Conservation (phyloP, 1,140 invertebrate genomes). For the Penaeus indicus region DNA sequence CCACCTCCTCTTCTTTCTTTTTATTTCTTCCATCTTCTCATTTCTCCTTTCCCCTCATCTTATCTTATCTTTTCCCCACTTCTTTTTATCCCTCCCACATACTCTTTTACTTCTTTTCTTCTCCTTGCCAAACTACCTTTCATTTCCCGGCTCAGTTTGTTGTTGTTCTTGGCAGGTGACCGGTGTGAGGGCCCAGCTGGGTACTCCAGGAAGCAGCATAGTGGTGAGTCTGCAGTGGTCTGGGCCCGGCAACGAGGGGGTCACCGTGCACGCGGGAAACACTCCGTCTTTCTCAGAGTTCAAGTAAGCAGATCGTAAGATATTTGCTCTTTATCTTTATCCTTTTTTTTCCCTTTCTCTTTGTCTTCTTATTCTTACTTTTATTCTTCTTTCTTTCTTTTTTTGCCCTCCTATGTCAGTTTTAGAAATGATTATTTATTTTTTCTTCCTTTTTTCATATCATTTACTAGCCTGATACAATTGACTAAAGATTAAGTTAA, state of each 20-base stretch:
- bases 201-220: constrained; percentile 20
- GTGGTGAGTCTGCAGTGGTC: constrained; percentile 51
- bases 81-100: too few relatives aligned
- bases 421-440: neutral
- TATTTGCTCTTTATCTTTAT: neutral
- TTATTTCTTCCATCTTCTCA: too few relatives aligned
- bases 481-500: too few relatives aligned
- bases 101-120: neutral
- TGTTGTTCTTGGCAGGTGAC: constrained; percentile 19
- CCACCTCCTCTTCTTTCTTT: too few relatives aligned
- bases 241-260: constrained; percentile 68
- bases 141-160: neutral
- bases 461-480: neutral
- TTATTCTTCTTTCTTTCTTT: too few relatives aligned
- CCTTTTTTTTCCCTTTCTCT: too few relatives aligned
- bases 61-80: too few relatives aligned
- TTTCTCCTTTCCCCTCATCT: too few relatives aligned
- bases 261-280: constrained; percentile 58
- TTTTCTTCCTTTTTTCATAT: neutral
- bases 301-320: constrained; percentile 17
- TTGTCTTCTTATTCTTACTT: too few relatives aligned
- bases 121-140: too few relatives aligned
- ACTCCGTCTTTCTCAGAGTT: constrained; percentile 55
- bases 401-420: too few relatives aligned
- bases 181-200: constrained; percentile 43